A percentile compares a stretch with the other conserved stretches of the same genome.
Conservation (phyloP, 1,140 invertebrate species). For the Ips typographus region DNA sequence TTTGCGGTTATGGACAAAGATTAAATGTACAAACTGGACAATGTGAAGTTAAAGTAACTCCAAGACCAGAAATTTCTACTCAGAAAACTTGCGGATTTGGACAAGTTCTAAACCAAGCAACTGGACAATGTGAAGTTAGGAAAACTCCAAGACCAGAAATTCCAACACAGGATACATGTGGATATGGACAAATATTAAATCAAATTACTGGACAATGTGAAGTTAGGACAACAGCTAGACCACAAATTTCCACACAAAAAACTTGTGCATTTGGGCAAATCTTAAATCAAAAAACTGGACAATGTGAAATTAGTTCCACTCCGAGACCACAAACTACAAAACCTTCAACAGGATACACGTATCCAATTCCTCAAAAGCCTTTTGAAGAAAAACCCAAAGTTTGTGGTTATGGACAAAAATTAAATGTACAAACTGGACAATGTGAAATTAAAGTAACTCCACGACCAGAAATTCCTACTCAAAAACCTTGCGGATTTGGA, state of each 20-base stretch:
- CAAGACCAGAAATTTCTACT: background rate
- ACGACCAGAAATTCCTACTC: background rate
- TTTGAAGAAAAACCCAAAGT: conserved; percentile 9
- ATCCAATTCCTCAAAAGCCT: conserved; percentile 13
- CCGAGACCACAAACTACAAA: conserved; percentile 2
- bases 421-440: conserved; percentile 3
- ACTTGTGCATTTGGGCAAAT: no score
- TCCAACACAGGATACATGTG: background rate
- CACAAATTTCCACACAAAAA: no score
- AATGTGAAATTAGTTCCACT: background rate
- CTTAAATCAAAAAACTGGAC: no score
- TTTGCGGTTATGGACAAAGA: conserved; percentile 15
- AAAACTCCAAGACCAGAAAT: background rate
- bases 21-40: conserved; percentile 13
- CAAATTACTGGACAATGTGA: background rate
- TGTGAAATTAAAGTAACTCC: background rate
- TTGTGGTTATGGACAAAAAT: conserved; percentile 12
- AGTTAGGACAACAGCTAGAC: no score
- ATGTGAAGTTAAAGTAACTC: conserved; percentile 21
- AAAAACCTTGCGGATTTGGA: conserved; percentile 12
- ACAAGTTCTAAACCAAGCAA: background rate
- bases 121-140: background rate
- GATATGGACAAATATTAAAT: conserved; percentile 8
- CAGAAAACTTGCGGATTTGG: no score
- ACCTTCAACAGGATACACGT: background rate